A percentile compares a stretch with the other conserved stretches of the same genome.
phyloP scores from a whole-genome alignment of 2,113 vertebrate species.

The Dicaeum eximium region DNA sequence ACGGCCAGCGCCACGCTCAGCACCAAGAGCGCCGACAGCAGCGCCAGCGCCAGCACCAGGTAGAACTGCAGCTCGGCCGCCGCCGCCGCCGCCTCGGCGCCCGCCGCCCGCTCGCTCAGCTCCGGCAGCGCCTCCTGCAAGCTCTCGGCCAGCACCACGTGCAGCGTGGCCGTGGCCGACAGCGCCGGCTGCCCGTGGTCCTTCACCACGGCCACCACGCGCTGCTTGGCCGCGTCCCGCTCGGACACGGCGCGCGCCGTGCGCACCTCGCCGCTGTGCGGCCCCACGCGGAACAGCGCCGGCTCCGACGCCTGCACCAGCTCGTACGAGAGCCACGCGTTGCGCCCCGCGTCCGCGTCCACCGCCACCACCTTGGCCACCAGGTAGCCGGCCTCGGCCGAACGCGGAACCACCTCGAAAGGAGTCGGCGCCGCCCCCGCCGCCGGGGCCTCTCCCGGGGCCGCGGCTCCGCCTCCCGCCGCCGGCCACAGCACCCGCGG shows the following conservation, averaged over 20 bases:
- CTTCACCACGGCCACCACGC: constrained; percentile 66
- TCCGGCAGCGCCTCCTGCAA: constrained; percentile 75
- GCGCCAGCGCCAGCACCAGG: too few species aligned
- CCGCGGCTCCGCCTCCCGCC: too few species aligned
- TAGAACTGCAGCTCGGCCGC: too few species aligned
- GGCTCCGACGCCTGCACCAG: constrained; percentile 51
- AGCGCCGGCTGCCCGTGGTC: constrained; percentile 68
- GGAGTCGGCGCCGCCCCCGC: fast-evolving
- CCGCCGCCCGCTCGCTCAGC: neutral
- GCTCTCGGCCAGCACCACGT: constrained; percentile 77
- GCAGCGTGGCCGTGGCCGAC: constrained; percentile 76
- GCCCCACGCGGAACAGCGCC: constrained; percentile 46
- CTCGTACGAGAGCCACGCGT: constrained; percentile 72
- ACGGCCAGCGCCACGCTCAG: too few species aligned
- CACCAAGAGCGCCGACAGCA: too few species aligned
- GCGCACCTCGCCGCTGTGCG: constrained; percentile 52
- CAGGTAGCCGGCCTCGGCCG: constrained; percentile 39
- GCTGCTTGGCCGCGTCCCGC: constrained; percentile 63
- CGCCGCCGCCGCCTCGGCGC: too few species aligned
- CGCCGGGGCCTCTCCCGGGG: neutral
- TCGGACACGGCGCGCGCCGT: constrained; percentile 51
- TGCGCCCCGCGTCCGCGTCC: constrained; percentile 68
- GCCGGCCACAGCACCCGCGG: constrained; percentile 28
- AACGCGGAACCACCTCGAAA: constrained; percentile 48
- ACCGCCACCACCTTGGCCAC: constrained; percentile 72